Evolutionary conservation across 1,140 invertebrate genomes (phyloP), one percentile per base, ranked within the genome.

Genomic region (Drosophila repletoides): DNA sequence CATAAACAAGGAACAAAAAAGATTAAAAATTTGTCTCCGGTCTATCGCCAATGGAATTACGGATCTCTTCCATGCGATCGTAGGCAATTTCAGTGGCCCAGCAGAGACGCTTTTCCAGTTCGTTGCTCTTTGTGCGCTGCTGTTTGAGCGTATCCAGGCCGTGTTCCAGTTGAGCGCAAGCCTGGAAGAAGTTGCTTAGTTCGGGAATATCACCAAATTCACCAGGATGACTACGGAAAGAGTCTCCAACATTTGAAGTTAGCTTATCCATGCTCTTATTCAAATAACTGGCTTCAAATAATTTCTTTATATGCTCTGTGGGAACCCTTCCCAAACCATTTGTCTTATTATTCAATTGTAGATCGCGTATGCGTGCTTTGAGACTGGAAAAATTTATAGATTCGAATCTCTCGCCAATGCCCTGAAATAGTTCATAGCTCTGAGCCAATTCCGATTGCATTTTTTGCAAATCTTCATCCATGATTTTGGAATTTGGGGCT

Each of bases 131-230:
- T 26, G 56, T 46, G 2, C 77, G 69, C 29, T 89, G 84, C 26
- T 76, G 63, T 31, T 75, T 80, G 0, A 89, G 26, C 17, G 70
- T 55, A 12, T 86, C 77, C 34, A 89, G 15, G 2, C 88, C 88
- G 14, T 64, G 88, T 24, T 89, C 76, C 46, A 89, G 46, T 43
- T 89, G 88, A 0, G 77, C 65, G 46, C 88, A 89, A 0, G 86
- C 71, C 28, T 80, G 63, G 28, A 89, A 84, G 31, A 89, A 89
- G 0, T 48, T 75, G 56, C 81, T 89, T 17, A 89, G 19, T 19
- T 89, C 88, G 0, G 88, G 88, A n/a, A 89, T 89, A n/a, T 89
- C 84, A 0, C 80, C 88, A 55, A 89, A 89, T 33, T 89, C 88
- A 1, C 88, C 88, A 0, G 88, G 88, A 64, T 89, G 88, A 2